These are phyloP conservation scores for Drosophila planitibia DNA, from an alignment of 2,888 invertebrate species.

Conservation along the genomic window DNA sequence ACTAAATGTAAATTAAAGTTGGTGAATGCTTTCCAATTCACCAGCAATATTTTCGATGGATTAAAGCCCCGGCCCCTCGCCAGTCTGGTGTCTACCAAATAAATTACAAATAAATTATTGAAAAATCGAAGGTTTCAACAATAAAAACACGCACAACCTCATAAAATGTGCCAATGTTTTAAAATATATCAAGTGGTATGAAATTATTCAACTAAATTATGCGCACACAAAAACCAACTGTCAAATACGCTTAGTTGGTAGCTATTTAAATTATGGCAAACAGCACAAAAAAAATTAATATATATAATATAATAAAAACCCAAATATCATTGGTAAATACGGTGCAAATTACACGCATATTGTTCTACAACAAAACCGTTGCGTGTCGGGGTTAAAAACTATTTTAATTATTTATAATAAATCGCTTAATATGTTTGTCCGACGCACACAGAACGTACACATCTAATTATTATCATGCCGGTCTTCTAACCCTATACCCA, in stretches of 20 bases:
- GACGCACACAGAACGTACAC: slow-evolving; percentile 22
- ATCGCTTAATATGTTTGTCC: slow-evolving; percentile 59
- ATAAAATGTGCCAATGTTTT: slow-evolving; percentile 18
- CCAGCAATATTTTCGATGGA: slow-evolving; percentile 3
- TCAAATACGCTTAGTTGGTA: slow-evolving; percentile 52
- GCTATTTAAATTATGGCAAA: slow-evolving; percentile 48
- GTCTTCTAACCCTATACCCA: neutral
- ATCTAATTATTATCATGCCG: slow-evolving; percentile 34
- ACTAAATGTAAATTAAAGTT: slow-evolving; percentile 20
- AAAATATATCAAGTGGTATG: slow-evolving; percentile 18
- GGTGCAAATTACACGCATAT: slow-evolving; percentile 12
- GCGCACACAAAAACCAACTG: slow-evolving; percentile 44
- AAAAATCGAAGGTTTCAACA: slow-evolving; percentile 15
- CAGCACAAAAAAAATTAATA: slow-evolving; percentile 1
- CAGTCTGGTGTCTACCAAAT: slow-evolving; percentile 39
- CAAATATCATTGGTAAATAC: slow-evolving; percentile 23
- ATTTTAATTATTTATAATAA: slow-evolving; percentile 67
- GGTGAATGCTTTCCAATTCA: slow-evolving; percentile 9
- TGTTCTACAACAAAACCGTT: neutral
- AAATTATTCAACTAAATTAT: slow-evolving; percentile 44
- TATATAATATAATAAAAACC: slow-evolving; percentile 6
- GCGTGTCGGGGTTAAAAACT: slow-evolving; percentile 23
- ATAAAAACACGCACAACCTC: slow-evolving; percentile 8
- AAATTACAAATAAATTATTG: slow-evolving; percentile 45
- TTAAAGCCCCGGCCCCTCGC: slow-evolving; percentile 30